Conservation (phyloP, 1,140 invertebrate species). For the Pentalonia nigronervosa region DNA sequence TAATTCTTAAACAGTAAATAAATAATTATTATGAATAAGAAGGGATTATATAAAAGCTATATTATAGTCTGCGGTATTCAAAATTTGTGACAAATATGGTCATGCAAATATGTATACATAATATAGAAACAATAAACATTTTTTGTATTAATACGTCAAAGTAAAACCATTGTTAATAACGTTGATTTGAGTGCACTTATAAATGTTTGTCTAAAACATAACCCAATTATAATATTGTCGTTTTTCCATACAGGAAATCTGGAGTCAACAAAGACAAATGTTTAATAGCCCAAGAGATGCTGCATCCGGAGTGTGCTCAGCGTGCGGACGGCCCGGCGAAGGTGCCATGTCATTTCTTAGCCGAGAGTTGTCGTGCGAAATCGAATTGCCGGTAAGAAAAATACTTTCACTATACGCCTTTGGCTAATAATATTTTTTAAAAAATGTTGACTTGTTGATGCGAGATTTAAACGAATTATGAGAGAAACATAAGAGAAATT, state of each 20-base stretch:
- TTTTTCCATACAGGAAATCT: conserved; percentile 27
- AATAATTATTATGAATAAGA: no score
- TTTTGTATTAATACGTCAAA: no score
- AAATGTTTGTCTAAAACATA: neutral
- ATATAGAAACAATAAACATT: no score
- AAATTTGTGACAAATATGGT: no score
- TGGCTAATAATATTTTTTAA: neutral
- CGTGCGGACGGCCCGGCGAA: conserved; percentile 74
- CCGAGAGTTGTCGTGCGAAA: conserved; percentile 73
- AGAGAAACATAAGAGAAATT: no score
- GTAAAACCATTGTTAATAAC: no score
- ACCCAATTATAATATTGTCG: neutral
- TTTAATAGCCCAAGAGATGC: conserved; percentile 84
- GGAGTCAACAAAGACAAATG: conserved; percentile 67
- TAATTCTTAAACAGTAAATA: no score
- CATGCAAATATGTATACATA: no score
- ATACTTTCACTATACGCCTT: neutral
- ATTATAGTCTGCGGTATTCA: no score
- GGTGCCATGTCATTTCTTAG: conserved; percentile 82
- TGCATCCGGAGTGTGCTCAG: conserved; percentile 86
- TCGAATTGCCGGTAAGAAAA: conserved; percentile 67
- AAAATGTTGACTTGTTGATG: neutral
- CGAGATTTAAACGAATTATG: neutral
- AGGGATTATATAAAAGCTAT: no score
- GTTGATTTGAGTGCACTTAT: no score